Base-by-base conservation (phyloP, 2,888 invertebrate genomes). In the Lasioglossum oenotherae region DNA sequence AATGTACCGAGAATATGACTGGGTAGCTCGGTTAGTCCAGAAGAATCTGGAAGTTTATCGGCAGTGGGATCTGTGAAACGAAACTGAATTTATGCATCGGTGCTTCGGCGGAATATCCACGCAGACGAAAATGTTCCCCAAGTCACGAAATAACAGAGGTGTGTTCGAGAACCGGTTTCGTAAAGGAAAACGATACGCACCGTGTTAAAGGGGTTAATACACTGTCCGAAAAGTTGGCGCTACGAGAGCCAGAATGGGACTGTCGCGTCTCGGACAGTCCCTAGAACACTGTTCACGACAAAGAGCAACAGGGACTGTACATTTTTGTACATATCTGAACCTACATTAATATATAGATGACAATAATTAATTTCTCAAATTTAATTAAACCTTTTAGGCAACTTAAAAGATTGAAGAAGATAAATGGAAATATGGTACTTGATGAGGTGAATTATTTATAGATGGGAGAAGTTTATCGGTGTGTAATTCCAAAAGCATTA, bases 131-230 rank as follows among this genome's bases (percentile, higher is more conserved):
- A 82, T 87, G 81, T 87, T 86, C 81, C 76, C 38, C 76, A 71
- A 83, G 82, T 87, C 86, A 87, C 86, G 87, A 86, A 87, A 87
- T 83, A 83, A 77, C 87, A 81, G 83, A 83, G 79, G 82, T 69
- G 82, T 79, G 82, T 27, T 16, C 71, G 79, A 71, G 78, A 82
- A 87, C 83, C 86, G 83, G 86, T 83, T 87, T 77, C 76, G 14
- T 67, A 49, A 74, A 64, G 83, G 83, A 83, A 87, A 86, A 86
- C 86, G 86, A 81, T 83, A 81, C 83, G 81, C 81, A 69, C 76
- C 53, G 75, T 76, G 80, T 80, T 69, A 86, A 64, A 80, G 74
- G 79, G 83, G 82, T 86, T 86, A 86, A 86, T 81, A 82, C 80
- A 60, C 82, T 23, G 64, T n/a, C 64, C 31, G 75, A 87, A 87